phyloP scores from a whole-genome alignment of 35 echinoderm and acorn worm genomes.

The Antedon bifida region DNA sequence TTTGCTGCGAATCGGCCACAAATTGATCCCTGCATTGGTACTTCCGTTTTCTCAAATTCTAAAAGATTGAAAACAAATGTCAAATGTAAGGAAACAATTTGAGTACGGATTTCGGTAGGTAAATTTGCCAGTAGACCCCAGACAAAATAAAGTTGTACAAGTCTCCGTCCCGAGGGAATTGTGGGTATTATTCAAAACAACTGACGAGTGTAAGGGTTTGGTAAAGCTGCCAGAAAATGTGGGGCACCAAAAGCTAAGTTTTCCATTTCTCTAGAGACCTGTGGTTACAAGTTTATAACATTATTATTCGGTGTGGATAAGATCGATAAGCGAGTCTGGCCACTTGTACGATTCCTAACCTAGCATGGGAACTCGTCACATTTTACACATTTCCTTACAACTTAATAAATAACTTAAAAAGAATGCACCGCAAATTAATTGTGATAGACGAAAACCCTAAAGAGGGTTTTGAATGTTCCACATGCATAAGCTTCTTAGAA shows the following conservation, averaged over 20 bases:
- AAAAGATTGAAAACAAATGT: conserved; percentile 4
- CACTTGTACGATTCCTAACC: neutral
- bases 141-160: neutral
- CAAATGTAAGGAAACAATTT: neutral
- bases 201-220: too few relatives aligned
- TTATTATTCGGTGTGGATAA: neutral
- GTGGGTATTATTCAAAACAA: too few relatives aligned
- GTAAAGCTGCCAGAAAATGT: too few relatives aligned
- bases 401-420: neutral
- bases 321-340: neutral
- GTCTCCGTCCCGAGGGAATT: too few relatives aligned
- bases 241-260: neutral
- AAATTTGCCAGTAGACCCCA: neutral
- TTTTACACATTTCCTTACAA: neutral
- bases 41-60: conserved; percentile 52
- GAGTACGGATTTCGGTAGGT: neutral
- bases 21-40: conserved; percentile 75
- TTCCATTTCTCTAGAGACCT: neutral
- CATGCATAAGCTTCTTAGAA: too few relatives aligned
- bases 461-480: too few relatives aligned
- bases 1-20: conserved; percentile 46
- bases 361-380: neutral
- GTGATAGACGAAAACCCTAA: too few relatives aligned
- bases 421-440: too few relatives aligned
- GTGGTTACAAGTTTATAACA: neutral